Evolutionary conservation across 2,797 vertebrate genomes (phyloP).

Genomic region (Aulostomus chinensis): DNA sequence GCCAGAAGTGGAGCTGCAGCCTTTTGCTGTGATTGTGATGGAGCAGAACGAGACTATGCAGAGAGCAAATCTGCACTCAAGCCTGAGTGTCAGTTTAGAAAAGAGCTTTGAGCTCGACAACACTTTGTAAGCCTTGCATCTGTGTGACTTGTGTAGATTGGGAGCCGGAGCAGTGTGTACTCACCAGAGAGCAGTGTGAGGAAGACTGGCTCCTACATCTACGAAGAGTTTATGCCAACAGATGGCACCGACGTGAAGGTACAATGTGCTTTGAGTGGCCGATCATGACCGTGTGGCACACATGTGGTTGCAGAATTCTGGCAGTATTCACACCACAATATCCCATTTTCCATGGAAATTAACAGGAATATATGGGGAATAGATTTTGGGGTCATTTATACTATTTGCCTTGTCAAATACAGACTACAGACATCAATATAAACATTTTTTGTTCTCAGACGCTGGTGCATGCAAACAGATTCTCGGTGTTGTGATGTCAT

Average conservation of each 20-base stretch:
- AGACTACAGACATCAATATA: too few species aligned
- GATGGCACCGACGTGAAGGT: conserved; percentile 99
- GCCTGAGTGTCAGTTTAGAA: neutral
- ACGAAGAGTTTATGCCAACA: conserved; percentile 99
- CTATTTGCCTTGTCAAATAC: too few species aligned
- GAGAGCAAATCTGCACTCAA: neutral
- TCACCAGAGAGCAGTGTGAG: conserved; percentile 97
- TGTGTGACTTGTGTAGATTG: conserved; percentile 81
- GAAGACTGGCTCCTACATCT: conserved; percentile 98
- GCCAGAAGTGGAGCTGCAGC: conserved; percentile 2
- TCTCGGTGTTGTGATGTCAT: neutral
- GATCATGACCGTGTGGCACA: too few species aligned
- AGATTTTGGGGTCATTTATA: too few species aligned
- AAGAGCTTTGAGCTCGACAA: neutral
- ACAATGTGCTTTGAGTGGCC: conserved; percentile 1
- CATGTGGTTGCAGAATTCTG: too few species aligned
- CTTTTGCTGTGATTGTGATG: neutral
- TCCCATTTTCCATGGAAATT: too few species aligned
- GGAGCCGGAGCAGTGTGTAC: conserved; percentile 97
- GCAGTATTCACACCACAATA: too few species aligned
- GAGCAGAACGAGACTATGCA: neutral
- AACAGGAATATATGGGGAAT: too few species aligned
- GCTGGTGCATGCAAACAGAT: neutral
- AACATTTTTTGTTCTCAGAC: too few species aligned
- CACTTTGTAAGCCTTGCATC: neutral